Percentiles rank a stretch among this genome's conserved stretches.
Conservation (phyloP, 2,113 vertebrate genomes). For the Heteronetta atricapilla region DNA sequence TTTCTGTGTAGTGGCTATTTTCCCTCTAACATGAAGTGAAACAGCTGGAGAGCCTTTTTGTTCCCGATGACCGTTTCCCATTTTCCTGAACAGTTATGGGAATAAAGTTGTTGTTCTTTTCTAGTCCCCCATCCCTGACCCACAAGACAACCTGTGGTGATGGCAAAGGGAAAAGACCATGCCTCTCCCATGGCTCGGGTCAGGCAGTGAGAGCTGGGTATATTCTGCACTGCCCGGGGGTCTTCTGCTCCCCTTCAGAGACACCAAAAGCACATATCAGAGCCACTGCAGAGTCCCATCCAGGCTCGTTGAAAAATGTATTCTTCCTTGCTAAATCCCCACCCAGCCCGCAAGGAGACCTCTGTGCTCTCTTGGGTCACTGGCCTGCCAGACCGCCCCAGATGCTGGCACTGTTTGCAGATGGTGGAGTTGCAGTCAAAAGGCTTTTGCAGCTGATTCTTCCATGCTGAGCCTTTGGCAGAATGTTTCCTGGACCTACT, state of each 20-base stretch:
- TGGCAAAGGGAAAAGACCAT: background rate
- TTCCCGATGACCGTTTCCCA: background rate
- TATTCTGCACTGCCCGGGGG: background rate
- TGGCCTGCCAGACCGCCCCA: background rate
- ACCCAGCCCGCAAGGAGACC: background rate
- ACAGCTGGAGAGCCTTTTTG: background rate
- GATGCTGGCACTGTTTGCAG: background rate
- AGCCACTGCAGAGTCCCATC: background rate
- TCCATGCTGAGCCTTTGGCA: background rate
- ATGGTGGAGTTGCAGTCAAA: background rate
- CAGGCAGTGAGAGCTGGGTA: background rate
- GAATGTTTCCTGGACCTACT: background rate
- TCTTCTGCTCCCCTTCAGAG: background rate
- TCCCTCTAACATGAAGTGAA: background rate
- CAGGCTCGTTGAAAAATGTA: background rate
- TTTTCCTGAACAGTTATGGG: background rate
- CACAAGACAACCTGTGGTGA: rapidly evolving
- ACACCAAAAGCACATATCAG: background rate
- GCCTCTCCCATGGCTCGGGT: background rate
- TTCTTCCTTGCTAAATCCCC: background rate
- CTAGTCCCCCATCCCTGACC: background rate
- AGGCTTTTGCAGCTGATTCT: background rate
- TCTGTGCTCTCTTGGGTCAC: background rate
- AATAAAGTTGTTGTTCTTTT: background rate
- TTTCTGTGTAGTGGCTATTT: background rate